Conservation (phyloP, 2,797 vertebrate species). For the Sebastes cheni region DNA sequence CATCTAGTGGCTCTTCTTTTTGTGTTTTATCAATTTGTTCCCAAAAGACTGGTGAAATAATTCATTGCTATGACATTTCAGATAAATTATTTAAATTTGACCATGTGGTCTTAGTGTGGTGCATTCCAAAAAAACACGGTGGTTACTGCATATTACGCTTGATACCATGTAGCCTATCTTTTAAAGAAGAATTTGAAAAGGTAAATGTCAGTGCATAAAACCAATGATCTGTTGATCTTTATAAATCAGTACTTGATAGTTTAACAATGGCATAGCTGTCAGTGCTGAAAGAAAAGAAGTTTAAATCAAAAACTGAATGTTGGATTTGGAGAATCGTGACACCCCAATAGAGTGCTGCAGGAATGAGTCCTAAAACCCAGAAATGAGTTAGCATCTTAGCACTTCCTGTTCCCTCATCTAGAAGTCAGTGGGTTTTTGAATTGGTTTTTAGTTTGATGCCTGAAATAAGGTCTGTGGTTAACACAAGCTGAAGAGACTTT, state of each 20-base stretch:
- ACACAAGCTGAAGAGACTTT: background rate
- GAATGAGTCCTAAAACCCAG: too few relatives aligned
- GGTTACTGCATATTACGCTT: background rate
- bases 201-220: too few relatives aligned
- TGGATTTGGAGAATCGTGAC: background rate
- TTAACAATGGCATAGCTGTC: too few relatives aligned
- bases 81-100: background rate
- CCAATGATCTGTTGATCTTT: too few relatives aligned
- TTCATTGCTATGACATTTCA: background rate
- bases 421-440: too few relatives aligned
- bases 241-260: too few relatives aligned
- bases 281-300: too few relatives aligned
- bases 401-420: too few relatives aligned
- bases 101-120: background rate
- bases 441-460: too few relatives aligned
- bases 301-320: background rate
- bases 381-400: too few relatives aligned
- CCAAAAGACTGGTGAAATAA: background rate
- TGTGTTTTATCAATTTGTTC: background rate
- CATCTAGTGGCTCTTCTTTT: background rate
- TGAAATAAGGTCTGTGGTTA: background rate
- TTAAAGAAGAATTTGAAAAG: background rate
- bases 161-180: background rate
- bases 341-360: background rate
- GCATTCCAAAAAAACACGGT: background rate